Base-by-base conservation (phyloP, 2,888 invertebrate genomes). In the Entomobrya multifasciata region DNA sequence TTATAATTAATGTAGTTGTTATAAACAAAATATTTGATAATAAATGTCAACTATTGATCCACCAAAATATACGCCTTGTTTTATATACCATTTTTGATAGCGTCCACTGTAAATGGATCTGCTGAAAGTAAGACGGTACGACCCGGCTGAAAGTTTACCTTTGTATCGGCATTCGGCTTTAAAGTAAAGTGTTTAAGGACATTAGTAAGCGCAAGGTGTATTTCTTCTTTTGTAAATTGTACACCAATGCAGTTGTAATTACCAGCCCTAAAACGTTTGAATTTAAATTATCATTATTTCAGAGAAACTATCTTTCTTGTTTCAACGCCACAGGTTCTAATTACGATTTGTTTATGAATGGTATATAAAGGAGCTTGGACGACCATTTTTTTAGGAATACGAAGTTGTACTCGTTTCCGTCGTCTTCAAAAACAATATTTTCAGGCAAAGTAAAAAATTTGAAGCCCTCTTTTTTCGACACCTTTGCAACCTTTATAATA, bases 171-270 rank as follows among this genome's bases (percentile, higher is more conserved):
- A 36, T 55, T 72, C 17, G 74, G n/a, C 67, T 86, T 78, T 36
- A 89, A 87, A 22, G 36, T 76, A 44, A 85, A 88, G 20, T 86
- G 41, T 72, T 87, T 88, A 47, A 89, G 47, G 17, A 89, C 70
- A n/a, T 60, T 72, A 1, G 88, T 72, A 81, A 89, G 52, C 0
- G 86, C 70, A 17, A 89, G 17, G 55, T 70, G 52, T n/a, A 89
- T 49, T 25, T 84, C 86, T 82, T 89, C 88, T 30, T 84, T 81
- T 11, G 88, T 88, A 78, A 89, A 88, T 36, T 87, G 30, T 79
- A 82, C 82, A 22, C 89, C 89, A 60, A 89, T 79, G 44, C 89
- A 89, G 52, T 87, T 87, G 25, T 88, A 88, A n/a, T 84, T 84
- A 17, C 89, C 89, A 27, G 52, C 47, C 4, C 89, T 88, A 83